A percentile compares a stretch with the other conserved stretches of the same genome.
Evolutionary conservation across 2,888 invertebrate species (phyloP).

Genomic region (Andrena flavipes): DNA sequence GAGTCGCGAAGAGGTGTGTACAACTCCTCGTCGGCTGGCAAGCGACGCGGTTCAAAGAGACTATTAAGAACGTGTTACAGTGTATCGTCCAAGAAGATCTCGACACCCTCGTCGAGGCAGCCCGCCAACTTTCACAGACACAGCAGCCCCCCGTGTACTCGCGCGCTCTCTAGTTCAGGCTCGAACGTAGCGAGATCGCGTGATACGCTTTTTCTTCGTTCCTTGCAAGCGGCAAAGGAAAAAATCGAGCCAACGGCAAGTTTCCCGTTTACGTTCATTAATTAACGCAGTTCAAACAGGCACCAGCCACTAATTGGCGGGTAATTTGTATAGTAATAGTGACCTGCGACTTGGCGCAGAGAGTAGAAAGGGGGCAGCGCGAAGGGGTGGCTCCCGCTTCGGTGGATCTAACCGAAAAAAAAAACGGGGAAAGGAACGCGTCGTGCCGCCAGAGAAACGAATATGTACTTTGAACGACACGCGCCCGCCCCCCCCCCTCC

Average conservation of each 20-base stretch:
- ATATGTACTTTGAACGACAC: constrained; percentile 37
- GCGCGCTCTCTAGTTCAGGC: constrained; percentile 18
- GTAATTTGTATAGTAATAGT: constrained; percentile 81
- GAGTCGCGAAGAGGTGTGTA: constrained; percentile 71
- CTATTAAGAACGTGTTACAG: constrained; percentile 72
- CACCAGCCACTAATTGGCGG: constrained; percentile 82
- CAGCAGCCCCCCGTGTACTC: neutral
- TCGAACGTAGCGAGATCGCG: constrained; percentile 41
- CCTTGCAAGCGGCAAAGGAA: constrained; percentile 41
- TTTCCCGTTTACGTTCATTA: constrained; percentile 81
- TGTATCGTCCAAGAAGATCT: constrained; percentile 69
- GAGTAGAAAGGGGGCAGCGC: constrained; percentile 34
- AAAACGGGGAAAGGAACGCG: constrained; percentile 58
- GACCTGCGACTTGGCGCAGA: constrained; percentile 72
- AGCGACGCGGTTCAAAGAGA: constrained; percentile 73
- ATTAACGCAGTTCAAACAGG: constrained; percentile 82
- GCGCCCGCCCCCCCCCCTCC: neutral
- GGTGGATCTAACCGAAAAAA: constrained; percentile 60
- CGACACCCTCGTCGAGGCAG: constrained; percentile 58
- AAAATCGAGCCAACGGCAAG: constrained; percentile 71
- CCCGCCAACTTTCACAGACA: constrained; percentile 48
- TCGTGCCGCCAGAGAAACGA: constrained; percentile 33
- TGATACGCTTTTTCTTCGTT: constrained; percentile 44
- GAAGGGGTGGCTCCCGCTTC: constrained; percentile 51
- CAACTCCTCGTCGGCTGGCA: constrained; percentile 69